Base-by-base conservation (phyloP, 2,797 vertebrate genomes). In the Danio aesculapii region DNA sequence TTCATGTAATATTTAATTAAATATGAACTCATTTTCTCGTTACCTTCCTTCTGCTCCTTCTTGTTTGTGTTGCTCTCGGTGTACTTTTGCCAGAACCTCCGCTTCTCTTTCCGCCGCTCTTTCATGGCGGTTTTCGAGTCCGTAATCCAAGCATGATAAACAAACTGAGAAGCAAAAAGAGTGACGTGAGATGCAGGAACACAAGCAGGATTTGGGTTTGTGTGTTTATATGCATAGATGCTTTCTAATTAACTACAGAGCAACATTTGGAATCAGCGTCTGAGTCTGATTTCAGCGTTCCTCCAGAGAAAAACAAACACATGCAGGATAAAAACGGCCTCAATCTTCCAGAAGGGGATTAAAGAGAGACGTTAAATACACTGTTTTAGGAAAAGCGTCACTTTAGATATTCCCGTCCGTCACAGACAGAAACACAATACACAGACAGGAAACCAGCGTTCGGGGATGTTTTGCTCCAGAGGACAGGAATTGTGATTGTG, bases 131-230 rank as follows among this genome's bases (percentile, higher is more conserved):
- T 97, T 91, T 96, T 97, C 77, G 97, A 97, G 89, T 99, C 97
- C n/a, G 97, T 98, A 73, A 98, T 96, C 97, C 97, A 98, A 81
- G 97, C 97, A 74, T 98, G 97, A 88, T 98, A 98, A 64, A 98
- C 95, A 90, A 98, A 98, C 97, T 98, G 88, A 70, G 49, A 77
- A 47, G 83, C 10, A 84, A 58, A 84, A 58, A 81, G 63, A 7
- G 68, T 8, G 63, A n/a, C 44, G 9, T 81, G 89, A 88, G 66
- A 84, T 83, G 85, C 17, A 58, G 61, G 77, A 8, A 44, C 13
- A 14, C 16, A 4, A 50, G 53, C 19, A 41, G 47, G 46, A 19
- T 13, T 19, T 3, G 17, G 63, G 61, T 17, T 49, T 77, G 41
- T 12, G 17, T 11, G 55, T 49, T 30, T 49, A 47, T 47, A 6